Evolutionary conservation across 2,113 vertebrate genomes (phyloP).

Genomic region (Neotragus moschatus): DNA sequence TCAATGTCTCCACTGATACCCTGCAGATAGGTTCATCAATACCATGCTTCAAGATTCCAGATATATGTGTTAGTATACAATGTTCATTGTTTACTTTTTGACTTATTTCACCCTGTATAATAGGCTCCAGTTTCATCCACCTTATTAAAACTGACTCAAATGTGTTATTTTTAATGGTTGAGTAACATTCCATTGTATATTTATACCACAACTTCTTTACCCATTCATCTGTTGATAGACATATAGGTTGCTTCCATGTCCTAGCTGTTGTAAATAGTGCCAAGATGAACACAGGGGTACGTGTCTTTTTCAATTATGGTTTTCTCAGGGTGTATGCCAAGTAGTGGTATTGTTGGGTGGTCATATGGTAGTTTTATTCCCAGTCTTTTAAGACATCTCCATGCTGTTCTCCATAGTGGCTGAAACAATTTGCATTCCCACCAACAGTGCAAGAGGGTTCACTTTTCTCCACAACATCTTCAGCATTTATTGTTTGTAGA

Average conservation of each 20-base stretch:
- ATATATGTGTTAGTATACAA: not conserved
- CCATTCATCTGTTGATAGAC: not conserved
- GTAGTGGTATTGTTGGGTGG: not conserved
- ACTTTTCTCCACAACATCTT: not conserved
- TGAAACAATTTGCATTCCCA: not conserved
- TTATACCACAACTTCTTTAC: not conserved
- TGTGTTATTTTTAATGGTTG: not conserved
- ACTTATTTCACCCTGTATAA: not conserved
- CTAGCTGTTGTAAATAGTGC: not conserved
- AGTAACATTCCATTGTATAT: not conserved
- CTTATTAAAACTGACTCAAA: not conserved
- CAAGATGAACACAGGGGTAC: not conserved
- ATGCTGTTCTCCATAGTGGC: not conserved
- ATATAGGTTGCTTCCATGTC: not conserved
- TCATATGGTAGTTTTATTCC: not conserved
- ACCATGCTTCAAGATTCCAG: not conserved
- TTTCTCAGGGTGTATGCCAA: not conserved
- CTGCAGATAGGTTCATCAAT: not conserved
- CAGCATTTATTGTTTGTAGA: not conserved
- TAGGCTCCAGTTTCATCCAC: not conserved
- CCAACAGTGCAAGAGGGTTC: not conserved
- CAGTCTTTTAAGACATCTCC: not conserved
- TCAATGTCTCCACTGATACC: not conserved
- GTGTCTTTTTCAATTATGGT: not conserved
- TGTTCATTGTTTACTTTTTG: not conserved